Base-by-base conservation (phyloP, 2,888 invertebrate species). In the Rapana venosa region DNA sequence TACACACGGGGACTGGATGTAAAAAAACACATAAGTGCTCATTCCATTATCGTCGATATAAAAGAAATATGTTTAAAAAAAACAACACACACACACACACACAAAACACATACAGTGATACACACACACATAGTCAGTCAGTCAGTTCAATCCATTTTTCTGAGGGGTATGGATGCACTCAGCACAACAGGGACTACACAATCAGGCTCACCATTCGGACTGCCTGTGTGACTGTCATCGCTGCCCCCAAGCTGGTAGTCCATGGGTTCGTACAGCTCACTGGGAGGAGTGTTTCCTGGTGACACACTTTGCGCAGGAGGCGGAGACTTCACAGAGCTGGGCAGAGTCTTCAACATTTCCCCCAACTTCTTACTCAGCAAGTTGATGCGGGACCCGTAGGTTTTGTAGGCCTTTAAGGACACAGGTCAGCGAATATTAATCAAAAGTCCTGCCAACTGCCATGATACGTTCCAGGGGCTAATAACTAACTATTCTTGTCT, bases 331-430 rank as follows among this genome's bases (percentile, higher is more conserved):
- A 13, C 47, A 0, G 47, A 47, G 95, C 97, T 97, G n/a, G 96
- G 96, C 90, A 99, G 96, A 15, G 97, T 97, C 35, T 97, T 97
- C 93, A 97, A 97, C 91, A 98, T 96, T 94, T 98, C 98, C 93
- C 98, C 98, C 35, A 99, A 96, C 95, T 98, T 98, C 89, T 98
- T 97, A 95, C 98, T 98, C 87, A 99, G 97, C 88, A 97, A 97
- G 94, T 98, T 98, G 0, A 99, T 98, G 91, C 98, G 97, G 26
- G 97, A 97, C 0, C 98, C 98, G 96, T 99, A 99, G 96, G 98
- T 98, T 96, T 98, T 98, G 96, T 99, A 99, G 1, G 99, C 99
- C 98, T 99, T 95, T n/a, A 30, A 56, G 30, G 15, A 84, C 84
- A 84, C 13, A 13, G 8, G 35, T n/a, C 6, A 47, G 13, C 22